Conservation (phyloP, 2,797 vertebrate genomes). For the Coreius guichenoti region DNA sequence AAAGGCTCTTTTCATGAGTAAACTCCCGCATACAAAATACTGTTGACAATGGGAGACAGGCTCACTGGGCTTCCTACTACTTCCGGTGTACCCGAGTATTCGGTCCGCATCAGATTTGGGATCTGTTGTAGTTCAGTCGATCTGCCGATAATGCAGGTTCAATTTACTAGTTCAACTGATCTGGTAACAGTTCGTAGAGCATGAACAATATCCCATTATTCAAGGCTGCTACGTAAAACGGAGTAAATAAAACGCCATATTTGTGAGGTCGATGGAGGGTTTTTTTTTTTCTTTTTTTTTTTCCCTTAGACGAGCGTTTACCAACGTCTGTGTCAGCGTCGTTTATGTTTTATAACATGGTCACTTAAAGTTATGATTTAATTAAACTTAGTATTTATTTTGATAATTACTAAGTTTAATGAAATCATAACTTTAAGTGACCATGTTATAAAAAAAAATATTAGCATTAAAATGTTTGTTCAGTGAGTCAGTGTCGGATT, state of each 20-base stretch:
- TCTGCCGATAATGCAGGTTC: not conserved
- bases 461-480: not conserved
- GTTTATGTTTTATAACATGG: not conserved
- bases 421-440: no score
- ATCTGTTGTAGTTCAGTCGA: not conserved
- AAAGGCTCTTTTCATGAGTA: not conserved
- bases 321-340: not conserved
- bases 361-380: not conserved
- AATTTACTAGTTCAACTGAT: slow-evolving; percentile 40
- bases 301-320: no score
- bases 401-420: not conserved
- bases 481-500: not conserved
- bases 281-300: not conserved
- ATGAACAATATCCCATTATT: slow-evolving; percentile 57
- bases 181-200: slow-evolving; percentile 23
- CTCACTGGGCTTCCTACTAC: slow-evolving; percentile 18
- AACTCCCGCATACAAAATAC: not conserved
- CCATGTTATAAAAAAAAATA: no score
- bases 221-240: slow-evolving; percentile 25
- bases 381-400: not conserved
- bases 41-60: slow-evolving; percentile 51
- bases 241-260: slow-evolving; percentile 51
- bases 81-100: slow-evolving; percentile 47
- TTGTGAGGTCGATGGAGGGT: slow-evolving; percentile 32
- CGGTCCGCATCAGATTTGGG: slow-evolving; percentile 30